These are phyloP conservation scores for Zapornia atra DNA, from an alignment of 2,113 vertebrate species.

Conservation along the genomic window DNA sequence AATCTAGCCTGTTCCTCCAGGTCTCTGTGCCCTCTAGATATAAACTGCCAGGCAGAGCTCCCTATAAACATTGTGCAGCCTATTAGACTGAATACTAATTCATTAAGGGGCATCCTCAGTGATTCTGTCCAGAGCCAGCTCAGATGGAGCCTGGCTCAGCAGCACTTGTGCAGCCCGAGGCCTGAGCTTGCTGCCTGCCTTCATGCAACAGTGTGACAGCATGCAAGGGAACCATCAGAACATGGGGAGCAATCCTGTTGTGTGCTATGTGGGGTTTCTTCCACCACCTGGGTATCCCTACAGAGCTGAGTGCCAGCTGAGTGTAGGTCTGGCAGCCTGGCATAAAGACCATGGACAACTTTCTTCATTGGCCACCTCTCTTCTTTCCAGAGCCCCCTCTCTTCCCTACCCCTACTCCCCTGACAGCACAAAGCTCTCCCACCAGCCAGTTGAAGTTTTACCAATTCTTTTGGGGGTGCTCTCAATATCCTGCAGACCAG, in stretches of 20 bases:
- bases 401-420: neutral
- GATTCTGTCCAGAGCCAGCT: conserved; percentile 23
- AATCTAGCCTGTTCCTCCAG: neutral
- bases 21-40: neutral
- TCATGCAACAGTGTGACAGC: neutral
- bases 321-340: neutral
- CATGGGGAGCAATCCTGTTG: neutral
- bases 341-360: neutral
- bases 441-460: neutral
- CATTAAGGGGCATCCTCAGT: conserved; percentile 24
- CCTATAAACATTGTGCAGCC: neutral
- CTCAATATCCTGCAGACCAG: neutral
- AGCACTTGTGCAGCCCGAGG: neutral
- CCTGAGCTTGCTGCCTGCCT: neutral
- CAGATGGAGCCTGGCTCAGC: neutral
- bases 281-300: neutral
- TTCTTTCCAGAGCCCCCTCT: neutral
- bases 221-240: neutral
- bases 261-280: fast-evolving
- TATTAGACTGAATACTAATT: conserved; percentile 21
- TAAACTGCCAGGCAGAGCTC: neutral
- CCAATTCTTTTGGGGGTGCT: neutral
- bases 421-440: neutral
- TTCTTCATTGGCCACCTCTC: neutral
- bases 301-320: neutral